phyloP scores from a whole-genome alignment of 2,113 vertebrate genomes.

The Callopanchax toddi region DNA sequence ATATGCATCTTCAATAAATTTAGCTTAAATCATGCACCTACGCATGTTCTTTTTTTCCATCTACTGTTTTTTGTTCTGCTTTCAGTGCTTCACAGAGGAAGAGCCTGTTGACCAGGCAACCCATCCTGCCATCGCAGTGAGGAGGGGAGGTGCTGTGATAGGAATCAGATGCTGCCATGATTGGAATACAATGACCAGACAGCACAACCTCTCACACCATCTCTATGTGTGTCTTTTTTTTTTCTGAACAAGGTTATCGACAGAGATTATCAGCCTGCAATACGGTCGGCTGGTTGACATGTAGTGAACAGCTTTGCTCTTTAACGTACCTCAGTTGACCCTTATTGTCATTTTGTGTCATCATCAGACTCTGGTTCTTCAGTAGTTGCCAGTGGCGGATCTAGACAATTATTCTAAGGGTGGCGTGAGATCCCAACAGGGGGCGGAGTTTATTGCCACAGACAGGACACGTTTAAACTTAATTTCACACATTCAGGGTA shows the following conservation, averaged over 20 bases:
- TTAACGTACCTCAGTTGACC: constrained; percentile 1
- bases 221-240: constrained; percentile 16
- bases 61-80: constrained; percentile 19
- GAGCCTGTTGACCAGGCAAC: constrained; percentile 50
- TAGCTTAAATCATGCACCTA: background rate
- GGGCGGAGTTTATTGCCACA: no score
- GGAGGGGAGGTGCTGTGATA: constrained; percentile 43
- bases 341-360: constrained; percentile 8
- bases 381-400: no score
- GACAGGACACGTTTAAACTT: no score
- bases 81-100: constrained; percentile 21
- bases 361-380: no score
- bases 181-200: constrained; percentile 59
- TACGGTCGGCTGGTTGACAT: constrained; percentile 34
- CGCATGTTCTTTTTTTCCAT: background rate
- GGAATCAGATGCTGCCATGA: constrained; percentile 60
- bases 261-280: constrained; percentile 58
- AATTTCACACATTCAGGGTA: no score
- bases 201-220: constrained; percentile 12
- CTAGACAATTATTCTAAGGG: no score
- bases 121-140: constrained; percentile 40
- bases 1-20: background rate
- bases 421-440: no score
- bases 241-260: constrained; percentile 63
- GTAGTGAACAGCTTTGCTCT: constrained; percentile 8